Conservation (phyloP, 2,888 invertebrate species). For the Sinohyriopsis cumingii region DNA sequence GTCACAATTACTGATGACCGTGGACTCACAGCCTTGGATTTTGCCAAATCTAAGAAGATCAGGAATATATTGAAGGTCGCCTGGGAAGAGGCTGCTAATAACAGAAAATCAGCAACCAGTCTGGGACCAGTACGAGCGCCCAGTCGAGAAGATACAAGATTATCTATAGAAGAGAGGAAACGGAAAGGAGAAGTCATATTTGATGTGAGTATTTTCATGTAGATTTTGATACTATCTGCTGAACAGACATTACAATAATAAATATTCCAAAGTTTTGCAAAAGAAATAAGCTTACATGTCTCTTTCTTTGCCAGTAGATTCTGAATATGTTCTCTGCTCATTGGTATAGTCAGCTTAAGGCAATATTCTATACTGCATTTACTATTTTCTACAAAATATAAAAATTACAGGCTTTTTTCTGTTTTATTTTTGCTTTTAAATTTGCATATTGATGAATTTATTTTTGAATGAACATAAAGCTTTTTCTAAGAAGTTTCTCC, state of each 20-base stretch:
- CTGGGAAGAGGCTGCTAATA: conserved; percentile 60
- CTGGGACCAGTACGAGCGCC: conserved; percentile 53
- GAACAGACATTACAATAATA: too few species aligned
- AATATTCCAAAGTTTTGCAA: too few species aligned
- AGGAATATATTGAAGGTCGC: conserved; percentile 61
- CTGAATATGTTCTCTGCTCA: too few species aligned
- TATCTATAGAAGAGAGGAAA: conserved; percentile 41
- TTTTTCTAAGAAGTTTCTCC: too few species aligned
- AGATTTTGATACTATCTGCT: not conserved
- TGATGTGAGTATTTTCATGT: conserved; percentile 53
- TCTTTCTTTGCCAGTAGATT: conserved; percentile 3
- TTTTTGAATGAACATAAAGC: too few species aligned
- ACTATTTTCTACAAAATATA: too few species aligned
- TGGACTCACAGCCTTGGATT: conserved; percentile 66
- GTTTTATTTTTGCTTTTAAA: too few species aligned
- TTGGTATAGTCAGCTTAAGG: too few species aligned
- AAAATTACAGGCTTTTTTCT: too few species aligned
- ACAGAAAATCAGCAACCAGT: conserved; percentile 37
- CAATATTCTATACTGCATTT: too few species aligned
- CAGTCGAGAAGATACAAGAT: conserved; percentile 36
- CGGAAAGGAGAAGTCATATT: conserved; percentile 62
- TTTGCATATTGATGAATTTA: too few species aligned
- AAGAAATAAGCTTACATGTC: not conserved
- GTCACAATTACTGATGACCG: conserved; percentile 64
- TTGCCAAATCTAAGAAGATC: conserved; percentile 66